These are phyloP conservation scores for Antidorcas marsupialis DNA, from an alignment of 2,113 vertebrate genomes.

Conservation along the genomic window DNA sequence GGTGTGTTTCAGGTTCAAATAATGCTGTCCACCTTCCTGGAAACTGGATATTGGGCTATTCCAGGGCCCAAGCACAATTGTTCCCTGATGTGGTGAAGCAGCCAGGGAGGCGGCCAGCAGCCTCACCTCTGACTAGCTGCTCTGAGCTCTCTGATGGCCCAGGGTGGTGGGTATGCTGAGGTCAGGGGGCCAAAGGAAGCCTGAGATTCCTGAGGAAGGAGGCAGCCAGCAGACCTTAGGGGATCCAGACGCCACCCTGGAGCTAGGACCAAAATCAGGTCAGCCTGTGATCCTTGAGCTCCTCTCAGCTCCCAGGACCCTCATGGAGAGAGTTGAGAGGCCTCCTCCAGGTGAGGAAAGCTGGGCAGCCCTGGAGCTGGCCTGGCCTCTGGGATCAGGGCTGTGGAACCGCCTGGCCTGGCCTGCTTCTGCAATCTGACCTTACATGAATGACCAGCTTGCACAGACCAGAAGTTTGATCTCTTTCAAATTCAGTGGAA, in stretches of 20 bases:
- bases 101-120: background rate
- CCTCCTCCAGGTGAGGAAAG: background rate
- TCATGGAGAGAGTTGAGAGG: background rate
- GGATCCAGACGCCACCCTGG: background rate
- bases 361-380: background rate
- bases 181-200: background rate
- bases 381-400: background rate
- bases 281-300: background rate
- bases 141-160: background rate
- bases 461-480: background rate
- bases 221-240: background rate
- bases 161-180: background rate
- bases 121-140: background rate
- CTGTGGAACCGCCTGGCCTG: too few relatives aligned
- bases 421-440: background rate
- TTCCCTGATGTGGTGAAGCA: background rate
- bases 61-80: background rate
- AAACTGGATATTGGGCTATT: background rate
- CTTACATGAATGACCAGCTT: accelerated
- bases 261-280: background rate
- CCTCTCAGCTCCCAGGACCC: background rate
- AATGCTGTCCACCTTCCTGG: background rate
- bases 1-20: background rate
- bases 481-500: background rate
- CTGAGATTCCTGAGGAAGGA: background rate